Evolutionary conservation across 2,113 vertebrate species (phyloP).

Genomic region (Camelus bactrianus): DNA sequence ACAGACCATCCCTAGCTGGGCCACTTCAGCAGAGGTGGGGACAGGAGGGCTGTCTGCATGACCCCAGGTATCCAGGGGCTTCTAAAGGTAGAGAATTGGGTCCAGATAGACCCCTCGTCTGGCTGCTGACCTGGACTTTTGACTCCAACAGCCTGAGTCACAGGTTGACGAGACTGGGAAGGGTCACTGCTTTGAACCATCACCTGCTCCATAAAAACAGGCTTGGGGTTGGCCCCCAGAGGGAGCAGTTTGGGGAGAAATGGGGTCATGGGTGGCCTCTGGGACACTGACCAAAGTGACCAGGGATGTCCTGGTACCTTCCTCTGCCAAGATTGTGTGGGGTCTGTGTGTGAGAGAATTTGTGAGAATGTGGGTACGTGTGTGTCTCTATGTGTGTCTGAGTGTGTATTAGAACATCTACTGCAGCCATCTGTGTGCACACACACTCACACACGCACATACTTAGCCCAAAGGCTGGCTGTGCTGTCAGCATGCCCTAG

Average conservation of each 20-base stretch:
- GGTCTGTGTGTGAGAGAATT: background rate
- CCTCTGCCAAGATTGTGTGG: background rate
- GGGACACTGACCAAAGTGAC: background rate
- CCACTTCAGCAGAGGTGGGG: too few species aligned
- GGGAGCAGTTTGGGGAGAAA: background rate
- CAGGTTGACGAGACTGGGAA: background rate
- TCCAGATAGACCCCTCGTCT: background rate
- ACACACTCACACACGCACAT: background rate
- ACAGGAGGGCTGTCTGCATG: too few species aligned
- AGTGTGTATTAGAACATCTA: background rate
- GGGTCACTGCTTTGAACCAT: background rate
- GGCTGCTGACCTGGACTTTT: background rate
- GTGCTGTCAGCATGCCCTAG: background rate
- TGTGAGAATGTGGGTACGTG: background rate
- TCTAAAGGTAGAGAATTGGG: background rate
- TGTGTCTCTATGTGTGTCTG: background rate
- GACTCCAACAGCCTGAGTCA: too few species aligned
- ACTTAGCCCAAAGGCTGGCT: too few species aligned
- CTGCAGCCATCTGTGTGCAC: background rate
- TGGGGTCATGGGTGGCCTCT: background rate
- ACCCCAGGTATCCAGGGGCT: background rate
- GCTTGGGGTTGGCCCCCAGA: background rate
- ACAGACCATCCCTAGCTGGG: background rate
- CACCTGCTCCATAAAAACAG: background rate
- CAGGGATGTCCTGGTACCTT: background rate